Conservation (phyloP, 2,113 vertebrate genomes). For the Triplophysa siluroides region DNA sequence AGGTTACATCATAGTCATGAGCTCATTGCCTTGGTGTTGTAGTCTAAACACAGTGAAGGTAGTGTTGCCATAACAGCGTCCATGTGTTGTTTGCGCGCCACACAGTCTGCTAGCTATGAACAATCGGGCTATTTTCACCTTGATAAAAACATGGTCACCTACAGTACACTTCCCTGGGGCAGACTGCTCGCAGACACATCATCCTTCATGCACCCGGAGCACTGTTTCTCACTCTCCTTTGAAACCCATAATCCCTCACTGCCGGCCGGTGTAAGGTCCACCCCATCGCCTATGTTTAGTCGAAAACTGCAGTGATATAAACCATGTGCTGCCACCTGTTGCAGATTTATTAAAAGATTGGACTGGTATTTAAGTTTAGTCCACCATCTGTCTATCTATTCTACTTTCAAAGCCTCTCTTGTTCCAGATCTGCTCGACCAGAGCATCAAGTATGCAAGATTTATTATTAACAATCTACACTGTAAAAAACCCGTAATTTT, state of each 20-base stretch:
- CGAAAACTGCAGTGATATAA: constrained; percentile 15
- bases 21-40: constrained; percentile 62
- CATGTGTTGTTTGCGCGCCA: constrained; percentile 33
- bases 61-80: constrained; percentile 74
- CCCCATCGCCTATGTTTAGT: constrained; percentile 2
- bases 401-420: constrained; percentile 32
- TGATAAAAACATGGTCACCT: neutral
- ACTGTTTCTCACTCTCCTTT: neutral
- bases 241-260: constrained; percentile 20
- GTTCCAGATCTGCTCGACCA: constrained; percentile 29
- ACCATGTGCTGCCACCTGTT: constrained; percentile 36
- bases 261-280: constrained; percentile 1
- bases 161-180: neutral
- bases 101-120: neutral
- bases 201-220: neutral
- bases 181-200: neutral
- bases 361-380: constrained; percentile 26
- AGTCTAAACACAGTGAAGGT: constrained; percentile 67
- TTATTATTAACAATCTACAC: no score
- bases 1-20: constrained; percentile 73
- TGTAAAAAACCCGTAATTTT: no score
- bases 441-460: neutral
- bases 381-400: constrained; percentile 23
- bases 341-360: constrained; percentile 41
- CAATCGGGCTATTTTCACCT: constrained; percentile 11